These are phyloP conservation scores for Xiphorhynchus erythropygius DNA, from an alignment of 2,797 vertebrate genomes.

Conservation along the genomic window DNA sequence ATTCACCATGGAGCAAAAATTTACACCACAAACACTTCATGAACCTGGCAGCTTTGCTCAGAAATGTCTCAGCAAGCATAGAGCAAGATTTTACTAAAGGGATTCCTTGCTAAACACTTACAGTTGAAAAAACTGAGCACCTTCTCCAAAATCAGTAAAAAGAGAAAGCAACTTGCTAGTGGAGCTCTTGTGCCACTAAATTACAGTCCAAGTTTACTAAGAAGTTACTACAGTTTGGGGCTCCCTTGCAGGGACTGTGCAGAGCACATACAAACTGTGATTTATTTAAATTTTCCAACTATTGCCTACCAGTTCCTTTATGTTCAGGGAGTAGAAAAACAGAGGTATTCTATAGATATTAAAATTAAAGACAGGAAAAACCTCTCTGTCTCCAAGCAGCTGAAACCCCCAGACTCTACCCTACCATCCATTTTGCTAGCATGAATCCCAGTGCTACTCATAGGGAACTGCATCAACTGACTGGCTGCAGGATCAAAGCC, in stretches of 20 bases:
- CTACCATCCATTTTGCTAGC: background rate
- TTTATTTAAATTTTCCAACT: background rate
- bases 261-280: background rate
- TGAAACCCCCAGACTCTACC: background rate
- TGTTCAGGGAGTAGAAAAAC: background rate
- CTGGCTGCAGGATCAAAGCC: background rate
- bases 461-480: background rate
- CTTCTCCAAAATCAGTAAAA: background rate
- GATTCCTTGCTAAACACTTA: background rate
- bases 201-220: background rate
- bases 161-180: background rate
- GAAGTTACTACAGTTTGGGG: background rate
- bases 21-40: background rate
- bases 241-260: background rate
- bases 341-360: background rate
- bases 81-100: slow-evolving; percentile 15
- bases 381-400: background rate
- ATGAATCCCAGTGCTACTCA: rapidly evolving
- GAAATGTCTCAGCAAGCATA: background rate
- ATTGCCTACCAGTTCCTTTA: background rate
- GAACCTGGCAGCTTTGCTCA: background rate
- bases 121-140: background rate
- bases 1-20: background rate
- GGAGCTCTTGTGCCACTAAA: rapidly evolving
- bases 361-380: background rate